These are phyloP conservation scores for Furcifer pardalis DNA, from an alignment of 2,797 vertebrate genomes.

Conservation along the genomic window DNA sequence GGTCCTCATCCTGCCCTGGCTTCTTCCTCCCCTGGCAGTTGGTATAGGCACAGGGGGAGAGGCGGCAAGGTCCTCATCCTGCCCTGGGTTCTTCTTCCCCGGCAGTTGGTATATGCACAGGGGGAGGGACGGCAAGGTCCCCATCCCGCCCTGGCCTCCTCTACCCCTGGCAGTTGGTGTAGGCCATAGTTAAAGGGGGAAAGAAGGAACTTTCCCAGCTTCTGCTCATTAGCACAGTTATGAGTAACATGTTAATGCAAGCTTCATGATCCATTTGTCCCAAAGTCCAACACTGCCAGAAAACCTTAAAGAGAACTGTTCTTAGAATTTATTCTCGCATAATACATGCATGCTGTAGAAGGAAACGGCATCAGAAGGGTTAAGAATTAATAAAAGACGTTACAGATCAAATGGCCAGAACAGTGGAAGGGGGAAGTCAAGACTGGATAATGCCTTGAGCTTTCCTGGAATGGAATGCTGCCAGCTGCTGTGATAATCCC, in stretches of 20 bases:
- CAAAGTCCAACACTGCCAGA: background rate
- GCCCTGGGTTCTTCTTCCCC: no score
- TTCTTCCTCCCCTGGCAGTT: no score
- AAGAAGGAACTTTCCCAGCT: background rate
- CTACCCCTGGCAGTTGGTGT: no score
- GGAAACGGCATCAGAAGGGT: constrained; percentile 57
- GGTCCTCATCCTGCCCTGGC: no score
- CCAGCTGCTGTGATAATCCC: constrained; percentile 52
- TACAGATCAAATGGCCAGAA: constrained; percentile 60
- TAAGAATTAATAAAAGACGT: constrained; percentile 62
- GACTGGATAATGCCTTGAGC: constrained; percentile 46
- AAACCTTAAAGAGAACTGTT: background rate
- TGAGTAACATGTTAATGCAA: background rate
- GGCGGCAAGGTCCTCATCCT: no score
- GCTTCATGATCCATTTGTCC: background rate
- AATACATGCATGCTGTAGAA: background rate
- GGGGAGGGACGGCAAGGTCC: no score
- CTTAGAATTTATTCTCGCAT: constrained; percentile 31
- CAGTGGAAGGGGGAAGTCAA: constrained; percentile 52
- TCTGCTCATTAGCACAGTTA: background rate
- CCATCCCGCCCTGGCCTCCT: no score
- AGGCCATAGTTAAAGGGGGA: no score
- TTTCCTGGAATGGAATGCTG: constrained; percentile 49
- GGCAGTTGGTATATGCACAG: no score
- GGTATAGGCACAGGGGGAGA: no score